phyloP scores from a whole-genome alignment of 2,888 invertebrate genomes.

The Eueremaeus valkanovi region DNA sequence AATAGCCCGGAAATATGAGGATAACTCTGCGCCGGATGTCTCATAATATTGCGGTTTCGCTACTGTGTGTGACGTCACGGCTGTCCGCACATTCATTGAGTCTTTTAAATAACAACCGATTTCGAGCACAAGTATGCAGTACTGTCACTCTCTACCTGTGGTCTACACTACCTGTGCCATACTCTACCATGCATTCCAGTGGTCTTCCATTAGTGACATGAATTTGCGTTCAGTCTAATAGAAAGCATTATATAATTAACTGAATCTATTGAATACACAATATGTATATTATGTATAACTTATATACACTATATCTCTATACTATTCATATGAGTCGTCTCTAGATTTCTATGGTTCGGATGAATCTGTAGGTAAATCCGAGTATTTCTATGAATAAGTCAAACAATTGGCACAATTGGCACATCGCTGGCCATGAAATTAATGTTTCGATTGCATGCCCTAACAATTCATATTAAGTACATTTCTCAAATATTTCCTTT shows the following conservation, averaged over 20 bases:
- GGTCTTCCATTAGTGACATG: not conserved
- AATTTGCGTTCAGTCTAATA: not conserved
- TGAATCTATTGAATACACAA: too few relatives aligned
- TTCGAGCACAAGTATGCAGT: not conserved
- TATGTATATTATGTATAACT: too few relatives aligned
- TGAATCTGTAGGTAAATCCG: too few relatives aligned
- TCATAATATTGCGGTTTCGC: constrained; percentile 10
- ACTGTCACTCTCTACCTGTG: not conserved
- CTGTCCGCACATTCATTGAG: constrained; percentile 31
- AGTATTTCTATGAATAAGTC: too few relatives aligned
- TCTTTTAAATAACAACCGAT: not conserved
- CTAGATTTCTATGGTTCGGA: too few relatives aligned
- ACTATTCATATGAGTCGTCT: too few relatives aligned
- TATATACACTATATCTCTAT: too few relatives aligned
- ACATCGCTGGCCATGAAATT: constrained; percentile 17
- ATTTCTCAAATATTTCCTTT: not conserved
- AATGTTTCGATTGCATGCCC: constrained; percentile 18
- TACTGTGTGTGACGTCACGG: constrained; percentile 25
- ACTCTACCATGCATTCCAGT: not conserved
- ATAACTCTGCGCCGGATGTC: not conserved
- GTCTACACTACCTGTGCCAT: too few relatives aligned
- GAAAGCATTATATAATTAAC: not conserved
- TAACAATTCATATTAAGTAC: not conserved
- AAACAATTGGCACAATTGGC: not conserved
- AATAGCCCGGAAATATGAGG: constrained; percentile 28